Percentiles rank a stretch among this genome's conserved stretches.
Conservation (phyloP, 2,888 invertebrate species). For the Scelioninae gen. 1 region DNA sequence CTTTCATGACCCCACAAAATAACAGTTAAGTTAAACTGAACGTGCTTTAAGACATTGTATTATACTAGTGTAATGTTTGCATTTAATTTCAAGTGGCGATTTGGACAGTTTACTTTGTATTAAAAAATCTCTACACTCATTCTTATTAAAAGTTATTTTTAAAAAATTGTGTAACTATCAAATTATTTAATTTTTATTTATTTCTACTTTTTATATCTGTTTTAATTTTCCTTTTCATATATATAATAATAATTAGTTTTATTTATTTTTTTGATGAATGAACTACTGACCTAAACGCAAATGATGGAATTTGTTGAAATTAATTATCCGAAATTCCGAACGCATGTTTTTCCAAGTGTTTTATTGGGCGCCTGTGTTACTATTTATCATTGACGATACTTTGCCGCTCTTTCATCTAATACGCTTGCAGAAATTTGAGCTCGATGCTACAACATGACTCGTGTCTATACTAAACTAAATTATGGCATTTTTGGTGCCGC, state of each 20-base stretch:
- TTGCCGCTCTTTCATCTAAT: conserved; percentile 42
- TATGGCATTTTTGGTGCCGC: conserved; percentile 53
- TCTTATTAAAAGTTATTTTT: too few species aligned
- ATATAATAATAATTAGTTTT: too few species aligned
- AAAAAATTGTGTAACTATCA: too few species aligned
- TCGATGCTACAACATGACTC: conserved; percentile 44
- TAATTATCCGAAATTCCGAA: conserved; percentile 4
- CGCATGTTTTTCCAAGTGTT: conserved; percentile 32
- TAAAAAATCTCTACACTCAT: too few species aligned
- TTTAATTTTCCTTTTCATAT: too few species aligned
- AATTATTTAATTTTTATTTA: too few species aligned
- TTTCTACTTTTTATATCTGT: too few species aligned
- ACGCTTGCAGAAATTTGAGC: conserved; percentile 58
- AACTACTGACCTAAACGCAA: background rate
- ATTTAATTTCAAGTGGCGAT: conserved; percentile 21
- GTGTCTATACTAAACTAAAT: conserved; percentile 51
- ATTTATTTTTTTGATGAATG: too few species aligned
- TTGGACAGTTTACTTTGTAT: conserved; percentile 17
- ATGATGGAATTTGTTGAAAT: conserved; percentile 4
- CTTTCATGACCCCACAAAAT: conserved; percentile 39
- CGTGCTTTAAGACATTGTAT: conserved; percentile 52
- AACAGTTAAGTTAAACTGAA: conserved; percentile 52
- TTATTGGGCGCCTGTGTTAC: conserved; percentile 40
- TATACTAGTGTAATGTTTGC: conserved; percentile 35
- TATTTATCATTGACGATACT: conserved; percentile 46